phyloP scores from a whole-genome alignment of 2,113 vertebrate species.

The Toxostoma redivivum region DNA sequence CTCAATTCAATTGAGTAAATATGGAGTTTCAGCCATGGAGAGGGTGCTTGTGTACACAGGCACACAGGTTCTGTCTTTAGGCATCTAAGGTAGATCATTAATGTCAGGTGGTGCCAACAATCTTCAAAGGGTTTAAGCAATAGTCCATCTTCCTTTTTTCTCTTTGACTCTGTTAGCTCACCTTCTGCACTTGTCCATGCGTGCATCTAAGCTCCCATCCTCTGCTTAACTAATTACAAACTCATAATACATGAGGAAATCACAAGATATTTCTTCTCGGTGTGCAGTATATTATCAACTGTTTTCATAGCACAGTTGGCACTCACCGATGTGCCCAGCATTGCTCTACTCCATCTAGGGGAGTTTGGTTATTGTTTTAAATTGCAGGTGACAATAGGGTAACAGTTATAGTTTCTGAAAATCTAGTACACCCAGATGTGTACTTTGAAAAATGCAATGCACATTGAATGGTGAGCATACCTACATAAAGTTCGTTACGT shows the following conservation, averaged over 20 bases:
- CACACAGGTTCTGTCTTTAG: neutral
- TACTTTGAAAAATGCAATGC: neutral
- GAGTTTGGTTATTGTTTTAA: neutral
- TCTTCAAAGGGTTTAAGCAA: neutral
- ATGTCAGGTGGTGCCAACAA: neutral
- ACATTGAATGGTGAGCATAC: neutral
- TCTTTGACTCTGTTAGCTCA: neutral
- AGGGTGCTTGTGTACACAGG: neutral
- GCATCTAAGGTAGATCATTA: neutral
- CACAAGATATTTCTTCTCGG: neutral
- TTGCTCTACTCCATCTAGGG: neutral
- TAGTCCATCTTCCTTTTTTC: neutral
- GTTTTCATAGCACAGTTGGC: neutral
- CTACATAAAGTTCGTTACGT: neutral
- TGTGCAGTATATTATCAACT: neutral
- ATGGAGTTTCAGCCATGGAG: neutral
- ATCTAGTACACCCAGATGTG: neutral
- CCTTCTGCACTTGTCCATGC: accelerated
- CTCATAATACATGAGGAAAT: neutral
- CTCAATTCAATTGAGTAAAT: neutral
- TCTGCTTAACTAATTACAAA: neutral
- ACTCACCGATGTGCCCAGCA: neutral
- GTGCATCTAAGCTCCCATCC: neutral
- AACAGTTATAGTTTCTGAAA: neutral
- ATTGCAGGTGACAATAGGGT: neutral